Evolutionary conservation across 2,888 invertebrate species (phyloP).

Genomic region (Eulithis testata): DNA sequence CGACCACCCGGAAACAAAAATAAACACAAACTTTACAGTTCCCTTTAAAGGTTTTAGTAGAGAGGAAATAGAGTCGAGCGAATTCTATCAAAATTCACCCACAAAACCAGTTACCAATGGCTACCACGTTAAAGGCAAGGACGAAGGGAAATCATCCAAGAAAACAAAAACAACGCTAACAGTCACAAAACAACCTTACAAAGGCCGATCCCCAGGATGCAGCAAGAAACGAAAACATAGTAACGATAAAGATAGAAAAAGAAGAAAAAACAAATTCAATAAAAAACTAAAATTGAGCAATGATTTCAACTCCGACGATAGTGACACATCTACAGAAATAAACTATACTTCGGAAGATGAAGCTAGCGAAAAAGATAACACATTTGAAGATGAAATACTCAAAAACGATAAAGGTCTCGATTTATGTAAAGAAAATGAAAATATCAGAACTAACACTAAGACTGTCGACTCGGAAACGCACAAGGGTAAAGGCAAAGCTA

Average conservation of each 20-base stretch:
- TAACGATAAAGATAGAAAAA: background rate
- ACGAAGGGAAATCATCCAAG: constrained; percentile 4
- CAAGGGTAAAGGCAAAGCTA: no score
- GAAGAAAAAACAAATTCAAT: constrained; percentile 10
- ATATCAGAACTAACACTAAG: no score
- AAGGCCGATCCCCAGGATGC: background rate
- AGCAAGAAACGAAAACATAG: constrained; percentile 2
- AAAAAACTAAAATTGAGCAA: constrained; percentile 11
- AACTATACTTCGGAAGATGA: constrained; percentile 1
- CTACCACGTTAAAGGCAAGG: background rate
- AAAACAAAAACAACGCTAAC: background rate
- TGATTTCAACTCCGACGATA: constrained; percentile 13
- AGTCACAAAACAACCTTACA: no score
- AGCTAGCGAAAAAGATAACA: no score
- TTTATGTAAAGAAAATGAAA: no score
- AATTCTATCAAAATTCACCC: background rate
- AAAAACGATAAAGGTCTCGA: no score
- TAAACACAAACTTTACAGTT: background rate
- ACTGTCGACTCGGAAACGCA: no score
- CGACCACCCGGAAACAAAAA: background rate
- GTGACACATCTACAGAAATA: background rate
- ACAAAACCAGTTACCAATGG: background rate
- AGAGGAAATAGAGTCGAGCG: constrained; percentile 1
- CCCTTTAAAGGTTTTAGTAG: constrained; percentile 16
- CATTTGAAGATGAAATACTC: background rate